These are phyloP conservation scores for Hetaerina titia DNA, from an alignment of 2,888 invertebrate species.

Conservation along the genomic window DNA sequence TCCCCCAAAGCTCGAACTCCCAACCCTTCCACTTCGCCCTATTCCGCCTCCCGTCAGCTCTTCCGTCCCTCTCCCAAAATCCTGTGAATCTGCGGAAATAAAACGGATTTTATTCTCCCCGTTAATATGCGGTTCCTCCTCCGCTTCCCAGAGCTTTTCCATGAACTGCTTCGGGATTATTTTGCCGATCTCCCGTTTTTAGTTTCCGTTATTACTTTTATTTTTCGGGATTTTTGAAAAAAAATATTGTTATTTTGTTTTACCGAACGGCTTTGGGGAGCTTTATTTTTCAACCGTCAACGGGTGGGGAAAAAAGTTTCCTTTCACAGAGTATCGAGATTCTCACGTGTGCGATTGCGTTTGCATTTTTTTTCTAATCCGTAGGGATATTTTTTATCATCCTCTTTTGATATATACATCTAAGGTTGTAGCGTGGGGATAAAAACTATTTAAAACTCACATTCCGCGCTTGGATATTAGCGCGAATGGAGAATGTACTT, in stretches of 20 bases:
- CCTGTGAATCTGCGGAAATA: conserved; percentile 37
- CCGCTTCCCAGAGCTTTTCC: not conserved
- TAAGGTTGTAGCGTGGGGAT: conserved; percentile 8
- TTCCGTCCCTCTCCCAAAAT: not conserved
- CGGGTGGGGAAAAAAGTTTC: conserved; percentile 18
- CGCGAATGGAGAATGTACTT: conserved; percentile 18
- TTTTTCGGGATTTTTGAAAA: conserved; percentile 17
- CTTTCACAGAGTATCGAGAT: conserved; percentile 16
- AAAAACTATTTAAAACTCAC: conserved; percentile 14
- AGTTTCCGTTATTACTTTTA: conserved; percentile 43
- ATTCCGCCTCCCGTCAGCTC: too few species aligned
- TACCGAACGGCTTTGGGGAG: conserved; percentile 45
- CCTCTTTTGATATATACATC: conserved; percentile 10
- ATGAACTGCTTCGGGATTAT: conserved; percentile 46
- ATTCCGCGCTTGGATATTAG: conserved; percentile 4
- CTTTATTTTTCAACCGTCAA: conserved; percentile 29
- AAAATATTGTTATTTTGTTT: conserved; percentile 25
- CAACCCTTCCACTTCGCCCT: not conserved
- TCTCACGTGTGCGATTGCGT: conserved; percentile 3
- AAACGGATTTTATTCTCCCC: conserved; percentile 39
- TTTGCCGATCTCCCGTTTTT: conserved; percentile 36
- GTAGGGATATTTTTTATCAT: not conserved
- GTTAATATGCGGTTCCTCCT: conserved; percentile 6
- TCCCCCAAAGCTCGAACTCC: not conserved
- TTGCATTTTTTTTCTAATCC: not conserved